Evolutionary conservation across 2,797 vertebrate genomes (phyloP).

Genomic region (Apogon hyalosoma): DNA sequence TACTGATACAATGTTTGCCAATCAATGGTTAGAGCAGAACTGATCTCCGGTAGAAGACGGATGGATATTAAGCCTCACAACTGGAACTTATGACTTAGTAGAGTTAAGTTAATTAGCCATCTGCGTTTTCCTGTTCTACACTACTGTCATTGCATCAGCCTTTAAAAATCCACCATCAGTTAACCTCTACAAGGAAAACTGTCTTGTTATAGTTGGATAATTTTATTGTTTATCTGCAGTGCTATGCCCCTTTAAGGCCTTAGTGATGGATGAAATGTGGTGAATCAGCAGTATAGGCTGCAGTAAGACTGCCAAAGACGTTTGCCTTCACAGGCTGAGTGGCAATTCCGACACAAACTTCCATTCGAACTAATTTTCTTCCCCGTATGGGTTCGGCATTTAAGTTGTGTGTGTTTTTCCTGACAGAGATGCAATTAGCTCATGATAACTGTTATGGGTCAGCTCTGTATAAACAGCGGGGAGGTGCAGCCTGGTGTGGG

Average conservation of each 20-base stretch:
- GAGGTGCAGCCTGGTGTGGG: constrained; percentile 17
- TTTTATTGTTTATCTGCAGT: constrained; percentile 28
- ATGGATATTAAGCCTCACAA: no score
- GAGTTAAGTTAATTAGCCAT: no score
- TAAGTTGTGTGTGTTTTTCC: not conserved
- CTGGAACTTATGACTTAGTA: no score
- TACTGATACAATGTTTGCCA: no score
- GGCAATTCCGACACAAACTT: constrained; percentile 7
- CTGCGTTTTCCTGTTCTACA: no score
- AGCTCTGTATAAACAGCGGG: constrained; percentile 9
- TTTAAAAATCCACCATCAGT: no score
- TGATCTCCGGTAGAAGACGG: no score
- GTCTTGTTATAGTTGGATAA: not conserved
- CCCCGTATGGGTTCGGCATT: not conserved
- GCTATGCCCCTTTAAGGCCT: constrained; percentile 33
- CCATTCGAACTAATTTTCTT: not conserved
- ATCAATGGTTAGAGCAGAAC: no score
- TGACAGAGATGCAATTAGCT: constrained; percentile 17
- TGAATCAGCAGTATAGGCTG: constrained; percentile 52
- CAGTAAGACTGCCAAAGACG: constrained; percentile 30
- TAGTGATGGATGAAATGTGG: constrained; percentile 30
- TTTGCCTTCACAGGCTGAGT: constrained; percentile 5
- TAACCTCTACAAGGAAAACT: not conserved
- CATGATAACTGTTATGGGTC: constrained; percentile 10
- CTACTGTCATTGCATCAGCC: no score